Percentiles rank a stretch among this genome's conserved stretches.
Conservation (phyloP, 2,113 vertebrate genomes). For the Uropsilus gracilis region DNA sequence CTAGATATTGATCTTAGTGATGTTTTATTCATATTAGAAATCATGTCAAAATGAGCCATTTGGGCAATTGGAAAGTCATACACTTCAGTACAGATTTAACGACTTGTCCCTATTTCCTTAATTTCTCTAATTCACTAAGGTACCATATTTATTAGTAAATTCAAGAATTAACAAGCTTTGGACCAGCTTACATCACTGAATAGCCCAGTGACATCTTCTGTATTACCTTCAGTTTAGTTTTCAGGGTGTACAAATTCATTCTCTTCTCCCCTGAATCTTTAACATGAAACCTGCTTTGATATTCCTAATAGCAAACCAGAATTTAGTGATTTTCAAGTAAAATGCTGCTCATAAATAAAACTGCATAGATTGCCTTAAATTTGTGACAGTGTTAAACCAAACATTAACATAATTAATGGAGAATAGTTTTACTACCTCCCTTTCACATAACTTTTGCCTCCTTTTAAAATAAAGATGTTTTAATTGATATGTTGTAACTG, state of each 20-base stretch:
- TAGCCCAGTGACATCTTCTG: neutral
- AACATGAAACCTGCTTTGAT: neutral
- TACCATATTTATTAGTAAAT: constrained; percentile 50
- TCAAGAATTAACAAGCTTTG: constrained; percentile 41
- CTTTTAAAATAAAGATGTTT: constrained; percentile 33
- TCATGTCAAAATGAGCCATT: constrained; percentile 43
- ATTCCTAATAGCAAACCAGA: neutral
- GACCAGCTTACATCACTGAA: neutral
- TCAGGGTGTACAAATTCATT: neutral
- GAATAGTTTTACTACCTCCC: neutral
- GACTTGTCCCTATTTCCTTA: constrained; percentile 46
- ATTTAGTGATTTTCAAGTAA: constrained; percentile 37
- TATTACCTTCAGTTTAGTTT: neutral
- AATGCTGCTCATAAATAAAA: constrained; percentile 21
- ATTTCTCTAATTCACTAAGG: constrained; percentile 54
- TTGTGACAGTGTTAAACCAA: constrained; percentile 20
- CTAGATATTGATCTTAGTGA: constrained; percentile 47
- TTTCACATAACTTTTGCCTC: constrained; percentile 20
- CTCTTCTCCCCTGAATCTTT: neutral
- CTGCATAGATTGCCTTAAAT: neutral
- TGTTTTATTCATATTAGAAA: constrained; percentile 63
- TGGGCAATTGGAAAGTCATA: constrained; percentile 49
- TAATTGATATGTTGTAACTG: neutral
- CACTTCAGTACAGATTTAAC: constrained; percentile 58
- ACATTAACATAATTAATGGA: constrained; percentile 5